phyloP scores from a whole-genome alignment of 2,797 vertebrate genomes.

The Pseudochirops corinnae region DNA sequence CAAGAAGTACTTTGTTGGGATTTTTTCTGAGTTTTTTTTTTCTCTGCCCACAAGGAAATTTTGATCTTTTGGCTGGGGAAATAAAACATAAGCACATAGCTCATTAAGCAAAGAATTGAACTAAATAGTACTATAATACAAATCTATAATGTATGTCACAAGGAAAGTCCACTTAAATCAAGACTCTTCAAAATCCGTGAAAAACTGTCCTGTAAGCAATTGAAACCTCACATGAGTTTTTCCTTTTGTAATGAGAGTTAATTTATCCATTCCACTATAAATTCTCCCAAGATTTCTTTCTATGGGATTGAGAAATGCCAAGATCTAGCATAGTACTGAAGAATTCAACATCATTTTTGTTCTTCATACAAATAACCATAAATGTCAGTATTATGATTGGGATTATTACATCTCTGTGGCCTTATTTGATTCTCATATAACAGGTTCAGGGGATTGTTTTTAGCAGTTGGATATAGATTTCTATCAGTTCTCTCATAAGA shows the following conservation, averaged over 20 bases:
- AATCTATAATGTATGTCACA: not conserved
- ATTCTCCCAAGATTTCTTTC: not conserved
- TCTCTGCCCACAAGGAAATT: not conserved
- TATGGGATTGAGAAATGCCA: not conserved
- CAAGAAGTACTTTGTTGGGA: not conserved
- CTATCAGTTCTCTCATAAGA: not conserved
- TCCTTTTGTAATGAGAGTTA: not conserved
- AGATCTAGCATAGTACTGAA: not conserved
- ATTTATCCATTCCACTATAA: not conserved
- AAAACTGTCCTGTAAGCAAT: not conserved
- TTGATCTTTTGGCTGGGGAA: not conserved
- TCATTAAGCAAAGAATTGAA: not conserved
- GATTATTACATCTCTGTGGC: not conserved
- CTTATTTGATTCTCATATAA: not conserved
- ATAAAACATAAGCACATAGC: not conserved
- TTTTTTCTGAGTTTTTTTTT: too few relatives aligned
- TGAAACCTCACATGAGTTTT: not conserved
- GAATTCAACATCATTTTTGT: not conserved
- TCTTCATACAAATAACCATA: not conserved
- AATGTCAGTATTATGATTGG: not conserved
- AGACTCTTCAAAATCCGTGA: not conserved
- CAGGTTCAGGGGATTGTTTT: not conserved
- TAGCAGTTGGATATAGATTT: not conserved
- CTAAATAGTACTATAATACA: not conserved
- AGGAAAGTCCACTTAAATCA: not conserved